Evolutionary conservation across 2,888 invertebrate species (phyloP), one percentile per base, ranked within the genome.

Genomic region (Ophion costatus): DNA sequence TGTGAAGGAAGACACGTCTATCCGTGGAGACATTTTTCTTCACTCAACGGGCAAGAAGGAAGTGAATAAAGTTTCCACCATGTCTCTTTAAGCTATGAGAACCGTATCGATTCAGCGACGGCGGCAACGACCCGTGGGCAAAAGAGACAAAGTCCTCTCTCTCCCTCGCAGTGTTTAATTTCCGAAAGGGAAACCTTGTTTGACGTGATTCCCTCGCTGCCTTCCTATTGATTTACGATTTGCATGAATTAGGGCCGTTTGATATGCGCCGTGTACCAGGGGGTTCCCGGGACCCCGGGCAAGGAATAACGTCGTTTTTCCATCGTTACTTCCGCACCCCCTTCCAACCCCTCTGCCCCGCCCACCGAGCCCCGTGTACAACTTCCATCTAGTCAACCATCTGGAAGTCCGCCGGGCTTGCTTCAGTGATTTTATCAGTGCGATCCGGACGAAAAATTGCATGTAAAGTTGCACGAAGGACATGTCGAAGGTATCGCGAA

Each of bases 171-270:
- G 82, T 84, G 73, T 84, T 84, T 80, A 80, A 77, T 84, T 84
- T 77, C 59, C 76, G 63, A 77, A 80, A 73, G 83, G 74, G 80
- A 73, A 73, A 67, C 73, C 74, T 73, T 77, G 76, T 80, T 80
- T 77, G 80, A 80, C 61, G 76, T 71, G 64, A 84, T 83, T 74
- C 75, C 51, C 75, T 51, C 17, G 51, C 64, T 22, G 14, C 20
- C 22, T 51, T 77, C 77, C 59, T 80, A 84, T 77, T 80, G 84
- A 80, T 84, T 84, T 80, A 80, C 80, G 77, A 84, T 84, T 84
- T 84, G 80, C 80, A 80, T 84, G 73, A 84, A 84, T 84, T 80
- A 80, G 77, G 67, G 42, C 33, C 67, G 83, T 77, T 73, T 80
- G 83, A 63, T 84, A 61, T 76, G 73, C 67, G 66, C 59, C 77